Evolutionary conservation across 35 echinoderm and acorn worm genomes (phyloP), one percentile per base, ranked within the genome.

Genomic region (Apostichopus parvimensis): DNA sequence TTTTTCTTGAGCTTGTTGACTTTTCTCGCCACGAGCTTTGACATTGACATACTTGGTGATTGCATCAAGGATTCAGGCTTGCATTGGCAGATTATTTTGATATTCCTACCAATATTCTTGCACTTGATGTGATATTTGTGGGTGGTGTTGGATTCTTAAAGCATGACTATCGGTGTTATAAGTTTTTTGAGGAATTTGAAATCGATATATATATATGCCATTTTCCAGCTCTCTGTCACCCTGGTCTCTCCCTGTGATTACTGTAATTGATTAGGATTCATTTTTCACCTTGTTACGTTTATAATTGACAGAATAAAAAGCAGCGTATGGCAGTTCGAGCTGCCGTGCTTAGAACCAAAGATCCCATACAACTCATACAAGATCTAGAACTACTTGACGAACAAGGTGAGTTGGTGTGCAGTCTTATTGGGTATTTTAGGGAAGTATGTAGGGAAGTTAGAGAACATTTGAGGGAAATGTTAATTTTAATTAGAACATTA

Each of bases 291-390:
- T 45, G 34, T 45, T 45, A 45, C 34, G 0, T 45, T n/a, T 45
- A 45, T 4, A 45, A 45, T 45, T 45, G 2, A 54, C 90, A 98
- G 96, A 98, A 98, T 77, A 98, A 98, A 82, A 98, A 98, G 92
- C 96, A 98, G 89, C 92, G 96, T 88, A 95, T 95, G 94, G 92
- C 92, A 73, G 96, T 98, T n/a, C 78, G 96, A 54, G 94, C 94
- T 73, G 94, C 94, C 24, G 96, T 98, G 14, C 85, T 98, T 22
- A 95, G 94, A 78, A 95, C 89, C 52, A 98, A 98, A 93, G 96
- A 98, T 92, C 96, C 96, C 4, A 91, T 87, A 9, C 87, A 91
- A 65, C 80, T 98, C 24, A 92, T 98, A 54, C 82, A 90, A n/a
- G 96, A 98, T 64, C 73, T 98, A 79, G 96, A 98, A 91, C 77